Percentiles rank a stretch among this genome's conserved stretches.
phyloP scores from a whole-genome alignment of 2,797 vertebrate genomes.

The Pitangus sulphuratus region DNA sequence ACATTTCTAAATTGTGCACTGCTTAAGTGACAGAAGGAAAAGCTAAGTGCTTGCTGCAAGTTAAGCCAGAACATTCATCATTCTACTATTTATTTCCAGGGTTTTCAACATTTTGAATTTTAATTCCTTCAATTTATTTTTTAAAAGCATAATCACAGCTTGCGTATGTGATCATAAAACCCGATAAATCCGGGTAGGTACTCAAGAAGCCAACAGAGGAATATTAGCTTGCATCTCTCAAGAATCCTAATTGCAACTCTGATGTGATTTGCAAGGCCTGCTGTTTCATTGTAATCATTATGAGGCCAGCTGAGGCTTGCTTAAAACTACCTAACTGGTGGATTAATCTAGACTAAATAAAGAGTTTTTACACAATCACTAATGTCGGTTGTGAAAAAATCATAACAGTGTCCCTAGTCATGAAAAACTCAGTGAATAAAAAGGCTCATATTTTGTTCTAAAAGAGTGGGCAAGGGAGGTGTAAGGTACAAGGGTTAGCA shows the following conservation, averaged over 20 bases:
- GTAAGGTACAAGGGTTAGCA: neutral
- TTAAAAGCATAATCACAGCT: conserved; percentile 1
- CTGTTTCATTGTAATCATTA: conserved; percentile 55
- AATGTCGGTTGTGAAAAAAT: conserved; percentile 52
- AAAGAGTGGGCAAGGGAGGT: neutral
- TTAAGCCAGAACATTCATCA: neutral
- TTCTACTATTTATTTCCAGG: conserved; percentile 27
- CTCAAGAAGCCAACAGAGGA: neutral
- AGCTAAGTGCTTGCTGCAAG: neutral
- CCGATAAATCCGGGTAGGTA: neutral
- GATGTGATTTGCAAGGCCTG: neutral
- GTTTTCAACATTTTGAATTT: conserved; percentile 30
- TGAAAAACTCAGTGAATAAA: conserved; percentile 39
- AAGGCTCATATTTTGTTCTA: conserved; percentile 51
- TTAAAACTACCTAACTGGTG: conserved; percentile 65
- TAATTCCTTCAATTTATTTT: conserved; percentile 12
- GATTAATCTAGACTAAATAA: conserved; percentile 68
- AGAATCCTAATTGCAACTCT: neutral
- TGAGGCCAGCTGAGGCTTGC: conserved; percentile 40
- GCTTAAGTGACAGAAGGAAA: conserved; percentile 9
- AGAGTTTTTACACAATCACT: conserved; percentile 61
- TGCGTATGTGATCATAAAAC: neutral
- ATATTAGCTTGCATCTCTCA: neutral
- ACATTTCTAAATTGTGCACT: neutral
- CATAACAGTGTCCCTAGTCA: conserved; percentile 21